phyloP scores from a whole-genome alignment of 2,113 vertebrate species.

The Indri indri region DNA sequence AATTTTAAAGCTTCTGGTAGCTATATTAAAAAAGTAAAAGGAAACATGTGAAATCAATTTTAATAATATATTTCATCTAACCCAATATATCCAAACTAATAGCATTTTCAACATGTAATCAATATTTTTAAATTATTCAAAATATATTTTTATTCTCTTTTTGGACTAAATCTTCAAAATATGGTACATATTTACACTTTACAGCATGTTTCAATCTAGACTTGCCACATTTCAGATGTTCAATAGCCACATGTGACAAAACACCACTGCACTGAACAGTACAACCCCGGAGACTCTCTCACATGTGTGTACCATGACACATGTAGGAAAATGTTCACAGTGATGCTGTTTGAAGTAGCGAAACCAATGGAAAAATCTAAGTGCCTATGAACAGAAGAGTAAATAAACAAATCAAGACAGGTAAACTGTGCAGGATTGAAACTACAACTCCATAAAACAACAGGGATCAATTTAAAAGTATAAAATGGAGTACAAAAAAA shows the following conservation, averaged over 20 bases:
- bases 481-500: neutral
- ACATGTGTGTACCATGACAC: neutral
- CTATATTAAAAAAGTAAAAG: neutral
- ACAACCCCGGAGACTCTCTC: neutral
- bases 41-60: neutral
- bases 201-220: neutral
- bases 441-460: neutral
- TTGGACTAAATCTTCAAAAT: neutral
- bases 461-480: neutral
- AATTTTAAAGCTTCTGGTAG: neutral
- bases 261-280: neutral
- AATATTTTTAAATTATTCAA: neutral
- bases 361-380: neutral
- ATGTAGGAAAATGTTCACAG: neutral
- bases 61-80: neutral
- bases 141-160: neutral
- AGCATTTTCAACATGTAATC: neutral
- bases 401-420: neutral
- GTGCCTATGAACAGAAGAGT: neutral
- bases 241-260: neutral
- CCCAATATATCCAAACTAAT: neutral
- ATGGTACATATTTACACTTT: neutral
- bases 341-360: neutral
- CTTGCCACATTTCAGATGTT: neutral
- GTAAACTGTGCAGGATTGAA: neutral